Conservation (phyloP, 1,140 invertebrate species). For the Artemia franciscana region DNA sequence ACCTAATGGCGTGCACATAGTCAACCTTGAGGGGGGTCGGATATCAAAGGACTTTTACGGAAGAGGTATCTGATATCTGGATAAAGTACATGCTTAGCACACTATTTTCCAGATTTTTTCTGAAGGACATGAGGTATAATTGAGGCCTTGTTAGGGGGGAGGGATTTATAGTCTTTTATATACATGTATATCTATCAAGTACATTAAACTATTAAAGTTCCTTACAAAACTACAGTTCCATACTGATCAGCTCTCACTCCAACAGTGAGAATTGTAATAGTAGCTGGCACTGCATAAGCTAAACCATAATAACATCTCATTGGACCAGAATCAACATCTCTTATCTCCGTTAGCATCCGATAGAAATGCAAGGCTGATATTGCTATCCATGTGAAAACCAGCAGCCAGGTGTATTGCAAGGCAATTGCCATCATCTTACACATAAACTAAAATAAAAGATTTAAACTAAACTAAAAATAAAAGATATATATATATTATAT, state of each 20-base stretch:
- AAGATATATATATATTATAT: too few relatives aligned
- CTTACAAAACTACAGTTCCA: constrained; percentile 77
- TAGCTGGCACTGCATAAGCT: constrained; percentile 78
- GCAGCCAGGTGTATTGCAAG: constrained; percentile 76
- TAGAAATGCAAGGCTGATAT: constrained; percentile 78
- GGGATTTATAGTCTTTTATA: too few relatives aligned
- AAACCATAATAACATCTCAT: constrained; percentile 86
- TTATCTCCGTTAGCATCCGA: constrained; percentile 78
- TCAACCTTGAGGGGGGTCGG: too few relatives aligned
- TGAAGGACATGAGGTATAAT: too few relatives aligned
- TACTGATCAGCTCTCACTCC: constrained; percentile 86
- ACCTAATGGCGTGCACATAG: too few relatives aligned
- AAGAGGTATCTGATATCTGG: too few relatives aligned
- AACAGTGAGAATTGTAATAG: constrained; percentile 69
- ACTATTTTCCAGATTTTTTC: too few relatives aligned
- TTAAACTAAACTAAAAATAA: constrained; percentile 9
- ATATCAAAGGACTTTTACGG: too few relatives aligned
- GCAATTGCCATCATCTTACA: constrained; percentile 77
- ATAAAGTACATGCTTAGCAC: too few relatives aligned
- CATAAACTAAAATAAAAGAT: constrained; percentile 39
- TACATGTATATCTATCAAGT: too few relatives aligned
- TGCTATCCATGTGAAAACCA: constrained; percentile 68
- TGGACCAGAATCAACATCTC: constrained; percentile 83
- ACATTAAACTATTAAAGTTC: too few relatives aligned
- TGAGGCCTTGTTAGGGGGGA: too few relatives aligned